Percentiles rank a stretch among this genome's conserved stretches.
These are phyloP conservation scores for Ecdyonurus torrentis DNA, from an alignment of 2,888 invertebrate genomes.

Conservation along the genomic window DNA sequence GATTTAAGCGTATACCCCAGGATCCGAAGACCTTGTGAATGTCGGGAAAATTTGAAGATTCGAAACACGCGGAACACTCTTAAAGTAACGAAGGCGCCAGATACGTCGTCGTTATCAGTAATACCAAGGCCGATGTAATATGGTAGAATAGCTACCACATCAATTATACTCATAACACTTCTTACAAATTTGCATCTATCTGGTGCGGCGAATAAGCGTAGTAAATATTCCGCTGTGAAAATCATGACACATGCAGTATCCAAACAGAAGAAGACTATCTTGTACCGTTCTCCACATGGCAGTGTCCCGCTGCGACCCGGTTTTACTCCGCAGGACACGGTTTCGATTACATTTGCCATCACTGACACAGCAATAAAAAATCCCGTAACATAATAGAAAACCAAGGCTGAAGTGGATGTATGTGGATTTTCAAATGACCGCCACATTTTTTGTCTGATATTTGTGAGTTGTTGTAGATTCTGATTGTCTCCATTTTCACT, in stretches of 20 bases:
- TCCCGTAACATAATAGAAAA: slow-evolving; percentile 99
- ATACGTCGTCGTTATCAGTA: slow-evolving; percentile 96
- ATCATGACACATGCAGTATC: slow-evolving; percentile 99
- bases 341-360: slow-evolving; percentile 98
- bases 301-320: slow-evolving; percentile 73
- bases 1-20: slow-evolving; percentile 98
- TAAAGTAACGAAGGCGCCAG: slow-evolving; percentile 96
- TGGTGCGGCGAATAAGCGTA: slow-evolving; percentile 94
- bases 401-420: slow-evolving; percentile 95
- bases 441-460: slow-evolving; percentile 90
- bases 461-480: slow-evolving; percentile 70
- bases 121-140: slow-evolving; percentile 98
- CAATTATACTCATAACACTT: slow-evolving; percentile 98
- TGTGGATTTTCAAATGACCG: slow-evolving; percentile 99
- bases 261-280: slow-evolving; percentile 96
- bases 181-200: slow-evolving; percentile 94
- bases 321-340: slow-evolving; percentile 81
- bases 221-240: slow-evolving; percentile 93
- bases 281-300: slow-evolving; percentile 95
- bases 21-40: slow-evolving; percentile 96
- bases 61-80: slow-evolving; percentile 98
- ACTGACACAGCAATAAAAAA: slow-evolving; percentile 99
- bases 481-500: slow-evolving; percentile 78
- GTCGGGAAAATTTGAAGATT: slow-evolving; percentile 99
- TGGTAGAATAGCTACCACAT: slow-evolving; percentile 97